Percentiles rank a stretch among this genome's conserved stretches.
Conservation (phyloP, 2,888 invertebrate species). For the Agrochola circellaris region DNA sequence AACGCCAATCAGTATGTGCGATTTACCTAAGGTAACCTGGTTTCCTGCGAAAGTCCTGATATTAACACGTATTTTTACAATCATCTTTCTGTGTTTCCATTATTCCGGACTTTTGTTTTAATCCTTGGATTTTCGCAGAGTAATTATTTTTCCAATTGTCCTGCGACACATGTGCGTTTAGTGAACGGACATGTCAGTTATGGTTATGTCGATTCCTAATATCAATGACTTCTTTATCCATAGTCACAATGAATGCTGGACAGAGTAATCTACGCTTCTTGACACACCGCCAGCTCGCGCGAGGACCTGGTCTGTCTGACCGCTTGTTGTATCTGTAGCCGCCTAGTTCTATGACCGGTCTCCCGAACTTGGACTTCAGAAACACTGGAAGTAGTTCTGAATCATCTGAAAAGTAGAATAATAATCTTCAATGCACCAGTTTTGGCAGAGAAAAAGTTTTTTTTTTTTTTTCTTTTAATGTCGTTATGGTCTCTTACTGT, state of each 20-base stretch:
- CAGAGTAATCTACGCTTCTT: conserved; percentile 75
- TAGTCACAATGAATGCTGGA: conserved; percentile 75
- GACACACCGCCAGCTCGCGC: conserved; percentile 77
- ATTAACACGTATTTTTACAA: background rate
- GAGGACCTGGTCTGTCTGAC: conserved; percentile 71
- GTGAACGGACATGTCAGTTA: conserved; percentile 4
- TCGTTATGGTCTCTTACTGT: background rate
- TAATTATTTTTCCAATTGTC: background rate
- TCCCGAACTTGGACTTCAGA: conserved; percentile 73
- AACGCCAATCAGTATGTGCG: background rate
- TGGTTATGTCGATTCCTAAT: conserved; percentile 75
- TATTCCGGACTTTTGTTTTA: background rate
- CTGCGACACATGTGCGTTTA: background rate
- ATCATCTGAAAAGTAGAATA: conserved; percentile 36
- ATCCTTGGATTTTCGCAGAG: no score
- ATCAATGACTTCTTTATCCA: conserved; percentile 73
- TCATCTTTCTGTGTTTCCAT: background rate
- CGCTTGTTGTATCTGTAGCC: conserved; percentile 78
- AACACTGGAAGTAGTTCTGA: conserved; percentile 66
- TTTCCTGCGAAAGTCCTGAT: background rate
- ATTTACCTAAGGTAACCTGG: background rate
- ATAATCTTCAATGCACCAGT: background rate
- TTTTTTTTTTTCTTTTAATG: background rate
- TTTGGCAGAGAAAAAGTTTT: background rate
- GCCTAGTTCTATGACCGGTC: conserved; percentile 77